These are phyloP conservation scores for Microplitis mediator DNA, from an alignment of 1,140 invertebrate species.

Conservation along the genomic window DNA sequence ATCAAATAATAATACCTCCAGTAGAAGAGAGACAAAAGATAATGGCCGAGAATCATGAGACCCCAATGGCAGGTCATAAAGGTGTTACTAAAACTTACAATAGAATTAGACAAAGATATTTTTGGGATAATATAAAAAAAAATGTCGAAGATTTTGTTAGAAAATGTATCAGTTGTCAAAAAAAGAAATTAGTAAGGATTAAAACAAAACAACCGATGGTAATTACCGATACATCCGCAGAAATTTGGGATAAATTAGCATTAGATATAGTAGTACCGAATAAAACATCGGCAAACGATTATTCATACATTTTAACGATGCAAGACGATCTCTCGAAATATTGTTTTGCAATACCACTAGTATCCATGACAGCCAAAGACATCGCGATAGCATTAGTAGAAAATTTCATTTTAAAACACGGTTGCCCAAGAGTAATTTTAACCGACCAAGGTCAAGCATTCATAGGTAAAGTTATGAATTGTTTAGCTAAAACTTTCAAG, in stretches of 20 bases:
- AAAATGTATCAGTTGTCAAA: constrained; percentile 30
- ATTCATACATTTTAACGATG: constrained; percentile 30
- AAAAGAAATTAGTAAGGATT: constrained; percentile 21
- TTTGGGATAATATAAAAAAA: constrained; percentile 27
- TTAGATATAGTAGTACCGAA: constrained; percentile 30
- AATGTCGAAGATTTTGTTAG: constrained; percentile 28
- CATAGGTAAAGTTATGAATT: constrained; percentile 30
- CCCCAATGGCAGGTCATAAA: constrained; percentile 30
- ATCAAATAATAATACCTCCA: not conserved
- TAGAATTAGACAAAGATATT: constrained; percentile 18
- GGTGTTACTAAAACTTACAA: constrained; percentile 30
- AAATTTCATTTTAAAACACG: constrained; percentile 36
- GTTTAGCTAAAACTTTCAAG: constrained; percentile 36
- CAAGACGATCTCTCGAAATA: constrained; percentile 46
- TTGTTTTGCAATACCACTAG: constrained; percentile 30
- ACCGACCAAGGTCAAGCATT: constrained; percentile 43
- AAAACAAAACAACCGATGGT: constrained; percentile 21
- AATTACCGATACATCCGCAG: constrained; percentile 28
- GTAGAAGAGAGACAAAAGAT: constrained; percentile 1
- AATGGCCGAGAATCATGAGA: constrained; percentile 18
- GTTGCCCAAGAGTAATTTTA: constrained; percentile 37
- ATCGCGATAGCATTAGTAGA: constrained; percentile 34
- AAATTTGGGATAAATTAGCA: constrained; percentile 30
- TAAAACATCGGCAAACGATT: constrained; percentile 14
- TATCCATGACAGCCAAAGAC: constrained; percentile 30